Percentiles rank a stretch among this genome's conserved stretches.
phyloP scores from a whole-genome alignment of 2,888 invertebrate genomes.

The Cenopis cana region DNA sequence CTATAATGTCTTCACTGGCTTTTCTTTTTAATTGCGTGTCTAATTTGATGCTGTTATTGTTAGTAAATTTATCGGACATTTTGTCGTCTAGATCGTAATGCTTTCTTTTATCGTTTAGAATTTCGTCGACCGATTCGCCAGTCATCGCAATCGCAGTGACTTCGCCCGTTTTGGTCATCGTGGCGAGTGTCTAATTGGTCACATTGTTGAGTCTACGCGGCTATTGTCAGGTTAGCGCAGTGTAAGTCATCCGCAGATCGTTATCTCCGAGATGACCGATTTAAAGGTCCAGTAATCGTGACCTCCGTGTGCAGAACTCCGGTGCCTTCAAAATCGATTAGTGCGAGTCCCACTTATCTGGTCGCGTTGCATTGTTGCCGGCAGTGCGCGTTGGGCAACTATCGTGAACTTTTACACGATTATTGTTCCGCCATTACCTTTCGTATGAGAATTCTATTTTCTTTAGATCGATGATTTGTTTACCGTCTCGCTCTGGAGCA shows the following conservation, averaged over 20 bases:
- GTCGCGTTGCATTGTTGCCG: constrained; percentile 72
- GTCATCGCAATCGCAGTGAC: constrained; percentile 70
- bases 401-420: constrained; percentile 84
- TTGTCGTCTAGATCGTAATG: constrained; percentile 58
- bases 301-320: constrained; percentile 58
- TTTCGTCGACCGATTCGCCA: constrained; percentile 65
- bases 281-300: constrained; percentile 61
- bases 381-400: constrained; percentile 68
- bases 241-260: constrained; percentile 83
- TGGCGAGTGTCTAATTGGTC: constrained; percentile 72
- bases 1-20: constrained; percentile 53
- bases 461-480: constrained; percentile 72
- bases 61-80: constrained; percentile 51
- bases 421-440: constrained; percentile 79
- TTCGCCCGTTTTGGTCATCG: constrained; percentile 78
- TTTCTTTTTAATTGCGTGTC: constrained; percentile 64
- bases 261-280: constrained; percentile 80
- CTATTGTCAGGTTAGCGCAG: constrained; percentile 81
- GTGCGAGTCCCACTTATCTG: constrained; percentile 60
- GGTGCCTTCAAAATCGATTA: constrained; percentile 62
- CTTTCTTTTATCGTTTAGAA: constrained; percentile 71
- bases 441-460: constrained; percentile 84
- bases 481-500: constrained; percentile 60
- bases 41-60: constrained; percentile 62
- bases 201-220: constrained; percentile 70